Evolutionary conservation across 2,797 vertebrate genomes (phyloP).

Genomic region (Coregonus sp.): DNA sequence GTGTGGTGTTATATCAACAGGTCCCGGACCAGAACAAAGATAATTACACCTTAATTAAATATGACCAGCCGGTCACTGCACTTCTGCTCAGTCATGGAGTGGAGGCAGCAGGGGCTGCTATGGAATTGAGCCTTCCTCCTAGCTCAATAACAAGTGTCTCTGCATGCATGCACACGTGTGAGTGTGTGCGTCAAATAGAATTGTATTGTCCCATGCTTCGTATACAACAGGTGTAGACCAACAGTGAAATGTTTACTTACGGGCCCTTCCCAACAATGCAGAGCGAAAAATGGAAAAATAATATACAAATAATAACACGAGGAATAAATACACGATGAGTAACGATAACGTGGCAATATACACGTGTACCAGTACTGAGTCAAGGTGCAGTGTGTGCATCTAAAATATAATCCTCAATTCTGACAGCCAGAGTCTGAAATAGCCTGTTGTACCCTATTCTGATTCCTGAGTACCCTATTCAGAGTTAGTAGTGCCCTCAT

Average conservation of each 20-base stretch:
- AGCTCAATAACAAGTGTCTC: not conserved
- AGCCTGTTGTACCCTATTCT: slow-evolving; percentile 3
- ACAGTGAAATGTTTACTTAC: too few species aligned
- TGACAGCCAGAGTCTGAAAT: slow-evolving; percentile 3
- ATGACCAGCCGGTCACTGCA: not conserved
- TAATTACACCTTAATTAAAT: slow-evolving; percentile 19
- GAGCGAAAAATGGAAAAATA: too few species aligned
- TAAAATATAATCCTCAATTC: slow-evolving; percentile 10
- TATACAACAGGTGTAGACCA: too few species aligned
- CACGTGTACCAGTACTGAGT: too few species aligned
- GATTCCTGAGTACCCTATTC: not conserved
- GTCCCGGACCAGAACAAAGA: slow-evolving; percentile 7
- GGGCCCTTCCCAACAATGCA: too few species aligned
- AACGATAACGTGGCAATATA: too few species aligned
- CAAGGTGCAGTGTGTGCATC: not conserved
- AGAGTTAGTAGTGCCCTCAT: not conserved
- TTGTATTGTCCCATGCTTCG: too few species aligned
- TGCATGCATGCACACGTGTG: not conserved
- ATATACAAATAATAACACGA: too few species aligned
- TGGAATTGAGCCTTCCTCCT: not conserved
- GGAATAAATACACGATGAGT: too few species aligned
- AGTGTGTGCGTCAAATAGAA: not conserved
- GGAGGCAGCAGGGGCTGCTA: not conserved
- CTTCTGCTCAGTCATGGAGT: not conserved
- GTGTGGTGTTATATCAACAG: slow-evolving; percentile 7